phyloP scores from a whole-genome alignment of 2,797 vertebrate genomes.

The Spinus pinus region DNA sequence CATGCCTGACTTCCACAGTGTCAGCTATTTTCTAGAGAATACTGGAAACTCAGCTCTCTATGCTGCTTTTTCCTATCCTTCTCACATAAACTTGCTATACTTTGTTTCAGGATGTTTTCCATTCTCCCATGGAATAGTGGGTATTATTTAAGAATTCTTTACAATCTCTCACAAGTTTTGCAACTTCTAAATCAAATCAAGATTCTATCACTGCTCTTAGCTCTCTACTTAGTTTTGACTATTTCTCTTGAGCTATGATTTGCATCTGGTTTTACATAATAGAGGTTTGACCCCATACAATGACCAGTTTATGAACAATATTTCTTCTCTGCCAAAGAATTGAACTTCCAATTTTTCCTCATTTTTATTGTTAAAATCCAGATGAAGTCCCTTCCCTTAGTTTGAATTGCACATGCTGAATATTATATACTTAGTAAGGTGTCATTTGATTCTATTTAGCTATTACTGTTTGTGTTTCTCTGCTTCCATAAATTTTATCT shows the following conservation, averaged over 20 bases:
- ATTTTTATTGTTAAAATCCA: not conserved
- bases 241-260: not conserved
- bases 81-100: not conserved
- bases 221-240: not conserved
- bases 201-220: not conserved
- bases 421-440: not conserved
- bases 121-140: not conserved
- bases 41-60: not conserved
- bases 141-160: not conserved
- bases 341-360: not conserved
- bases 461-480: not conserved
- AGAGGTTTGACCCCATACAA: not conserved
- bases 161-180: not conserved
- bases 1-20: not conserved
- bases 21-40: not conserved
- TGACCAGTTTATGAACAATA: not conserved
- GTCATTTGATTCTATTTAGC: not conserved
- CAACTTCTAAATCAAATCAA: not conserved
- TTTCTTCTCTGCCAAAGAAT: not conserved
- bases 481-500: not conserved
- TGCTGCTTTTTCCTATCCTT: not conserved
- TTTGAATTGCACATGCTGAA: rapidly evolving
- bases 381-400: not conserved
- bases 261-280: not conserved
- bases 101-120: not conserved